Conservation (phyloP, 2,888 invertebrate genomes). For the Lymantria dispar region DNA sequence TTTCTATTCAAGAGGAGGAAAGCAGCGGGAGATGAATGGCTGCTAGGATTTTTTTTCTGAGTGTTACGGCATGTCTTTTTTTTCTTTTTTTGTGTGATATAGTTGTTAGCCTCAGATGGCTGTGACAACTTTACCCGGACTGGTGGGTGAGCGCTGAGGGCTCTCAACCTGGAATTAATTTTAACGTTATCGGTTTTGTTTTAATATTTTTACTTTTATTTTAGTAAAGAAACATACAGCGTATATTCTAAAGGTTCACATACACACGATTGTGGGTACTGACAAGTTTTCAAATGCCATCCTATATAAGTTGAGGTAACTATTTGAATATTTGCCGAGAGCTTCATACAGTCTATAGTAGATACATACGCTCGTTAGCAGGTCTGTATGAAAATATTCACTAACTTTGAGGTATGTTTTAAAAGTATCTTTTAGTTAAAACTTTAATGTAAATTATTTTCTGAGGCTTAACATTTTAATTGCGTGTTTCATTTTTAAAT, state of each 20-base stretch:
- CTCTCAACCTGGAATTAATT: no score
- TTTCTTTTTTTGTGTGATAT: no score
- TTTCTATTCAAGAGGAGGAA: no score
- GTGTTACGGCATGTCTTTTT: no score
- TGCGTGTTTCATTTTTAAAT: conserved; percentile 37
- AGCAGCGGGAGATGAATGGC: no score
- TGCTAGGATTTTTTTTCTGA: no score
- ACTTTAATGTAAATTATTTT: not conserved
- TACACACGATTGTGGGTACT: not conserved
- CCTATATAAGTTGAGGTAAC: conserved; percentile 38
- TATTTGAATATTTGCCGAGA: conserved; percentile 57
- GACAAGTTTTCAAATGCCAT: conserved; percentile 32
- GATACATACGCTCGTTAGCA: conserved; percentile 19
- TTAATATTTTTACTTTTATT: no score
- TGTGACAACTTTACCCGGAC: no score
- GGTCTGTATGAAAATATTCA: conserved; percentile 23
- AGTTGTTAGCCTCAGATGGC: no score
- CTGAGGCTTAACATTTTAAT: conserved; percentile 37
- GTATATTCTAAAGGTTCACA: not conserved
- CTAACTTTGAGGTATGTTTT: conserved; percentile 23
- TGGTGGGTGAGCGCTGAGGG: no score
- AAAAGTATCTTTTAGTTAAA: conserved; percentile 2
- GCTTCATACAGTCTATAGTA: conserved; percentile 1
- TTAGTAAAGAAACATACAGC: not conserved
- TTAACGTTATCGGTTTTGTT: no score